Evolutionary conservation across 2,113 vertebrate species (phyloP).

Genomic region (Melanerpes formicivorus): DNA sequence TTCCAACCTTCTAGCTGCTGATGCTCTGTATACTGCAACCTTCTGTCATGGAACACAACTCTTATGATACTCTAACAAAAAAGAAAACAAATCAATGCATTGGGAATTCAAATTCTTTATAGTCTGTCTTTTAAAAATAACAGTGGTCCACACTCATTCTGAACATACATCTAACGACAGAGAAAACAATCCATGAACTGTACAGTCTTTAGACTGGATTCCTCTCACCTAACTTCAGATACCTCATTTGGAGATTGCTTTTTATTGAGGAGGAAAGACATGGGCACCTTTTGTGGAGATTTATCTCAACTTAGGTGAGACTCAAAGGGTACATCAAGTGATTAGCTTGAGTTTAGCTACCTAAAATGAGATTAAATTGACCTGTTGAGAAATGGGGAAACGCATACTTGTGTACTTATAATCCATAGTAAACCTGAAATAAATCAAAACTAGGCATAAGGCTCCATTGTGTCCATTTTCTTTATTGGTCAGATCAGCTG

Average conservation of each 20-base stretch:
- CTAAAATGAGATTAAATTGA: background rate
- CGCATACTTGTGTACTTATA: background rate
- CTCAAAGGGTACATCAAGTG: background rate
- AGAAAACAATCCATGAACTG: background rate
- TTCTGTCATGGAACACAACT: conserved; percentile 84
- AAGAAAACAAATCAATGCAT: background rate
- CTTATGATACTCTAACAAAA: conserved; percentile 80
- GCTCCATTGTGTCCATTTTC: background rate
- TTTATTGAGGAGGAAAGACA: background rate
- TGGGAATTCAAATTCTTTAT: background rate
- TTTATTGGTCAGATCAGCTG: background rate
- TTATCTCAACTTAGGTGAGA: background rate
- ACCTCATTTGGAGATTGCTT: background rate
- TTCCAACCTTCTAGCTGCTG: conserved; percentile 85
- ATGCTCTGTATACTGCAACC: conserved; percentile 83
- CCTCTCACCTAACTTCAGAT: background rate
- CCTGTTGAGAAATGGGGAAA: background rate
- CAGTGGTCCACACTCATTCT: background rate
- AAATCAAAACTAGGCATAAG: background rate
- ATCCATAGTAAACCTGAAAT: background rate
- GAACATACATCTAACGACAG: background rate
- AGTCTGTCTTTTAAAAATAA: background rate
- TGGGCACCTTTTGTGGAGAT: background rate
- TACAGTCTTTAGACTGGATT: background rate
- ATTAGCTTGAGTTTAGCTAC: background rate